Percentiles rank a stretch among this genome's conserved stretches.
Conservation (phyloP, 2,888 invertebrate genomes). For the Pseudococcus longispinus region DNA sequence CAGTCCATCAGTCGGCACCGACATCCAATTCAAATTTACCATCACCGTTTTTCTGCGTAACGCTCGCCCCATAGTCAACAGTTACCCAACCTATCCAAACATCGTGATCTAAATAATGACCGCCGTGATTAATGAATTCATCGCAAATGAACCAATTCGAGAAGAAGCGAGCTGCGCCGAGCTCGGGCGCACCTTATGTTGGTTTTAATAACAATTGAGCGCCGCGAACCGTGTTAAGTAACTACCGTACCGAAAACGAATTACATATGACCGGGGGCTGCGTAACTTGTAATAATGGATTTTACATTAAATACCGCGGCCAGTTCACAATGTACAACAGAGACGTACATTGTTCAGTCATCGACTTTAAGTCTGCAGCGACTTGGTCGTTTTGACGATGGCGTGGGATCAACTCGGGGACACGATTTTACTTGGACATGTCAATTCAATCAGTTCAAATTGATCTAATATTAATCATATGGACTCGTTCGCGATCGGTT, state of each 20-base stretch:
- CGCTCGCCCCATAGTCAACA: background rate
- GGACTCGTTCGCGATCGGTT: background rate
- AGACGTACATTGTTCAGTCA: background rate
- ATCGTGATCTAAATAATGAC: constrained; percentile 11
- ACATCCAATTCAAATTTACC: background rate
- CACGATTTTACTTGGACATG: background rate
- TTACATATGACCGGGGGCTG: background rate
- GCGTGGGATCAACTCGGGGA: background rate
- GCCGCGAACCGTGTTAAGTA: constrained; percentile 1
- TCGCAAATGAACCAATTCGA: constrained; percentile 35
- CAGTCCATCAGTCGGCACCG: background rate
- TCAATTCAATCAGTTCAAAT: background rate
- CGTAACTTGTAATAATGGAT: constrained; percentile 14
- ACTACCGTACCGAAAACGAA: constrained; percentile 38
- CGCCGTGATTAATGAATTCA: background rate
- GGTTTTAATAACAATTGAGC: constrained; percentile 24
- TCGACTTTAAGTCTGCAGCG: background rate
- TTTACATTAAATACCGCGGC: background rate
- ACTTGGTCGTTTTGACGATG: background rate
- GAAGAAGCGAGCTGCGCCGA: background rate
- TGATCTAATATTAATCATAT: background rate
- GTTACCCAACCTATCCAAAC: background rate
- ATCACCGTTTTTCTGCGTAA: background rate
- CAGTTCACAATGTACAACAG: background rate
- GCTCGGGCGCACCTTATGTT: constrained; percentile 9